Base-by-base conservation (phyloP, 2,797 vertebrate species). In the Ciconia nigra region DNA sequence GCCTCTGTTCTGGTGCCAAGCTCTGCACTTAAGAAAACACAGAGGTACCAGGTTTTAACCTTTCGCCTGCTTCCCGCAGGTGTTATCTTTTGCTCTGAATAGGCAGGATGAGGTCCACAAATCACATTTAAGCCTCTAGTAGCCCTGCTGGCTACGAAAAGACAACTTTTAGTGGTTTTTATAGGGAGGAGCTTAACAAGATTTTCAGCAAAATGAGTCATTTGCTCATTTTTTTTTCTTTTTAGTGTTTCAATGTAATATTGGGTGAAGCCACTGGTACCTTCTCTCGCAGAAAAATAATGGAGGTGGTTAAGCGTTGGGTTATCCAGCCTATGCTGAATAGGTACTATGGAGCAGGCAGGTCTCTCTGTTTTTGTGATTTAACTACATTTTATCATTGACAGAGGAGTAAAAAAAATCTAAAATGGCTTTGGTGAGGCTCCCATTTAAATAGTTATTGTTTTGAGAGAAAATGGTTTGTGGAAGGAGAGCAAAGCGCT, bases 1-100 rank as follows among this genome's bases (percentile, higher is more conserved):
- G 77, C 69, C 92, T 96, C 94, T 96, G 93, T 98, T 97, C 91
- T 89, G 83, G 76, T 97, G 97, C 97, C 97, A 97, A 81, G 81
- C 90, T 61, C 87, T 72, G 78, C 72, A 59, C 92, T 92, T 91
- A 95, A 76, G 65, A 96, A 96, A 96, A 96, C 91, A 95, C 63
- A 24, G 96, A 79, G 93, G 93, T 96, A 92, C 86, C 93, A 93
- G 90, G 86, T 92, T 96, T 97, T 93, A 95, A 97, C 95, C 93
- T 97, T 95, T 94, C 3, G 22, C 96, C 91, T 86, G 89, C 94
- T 96, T 90, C 91, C 91, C 59, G 78, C 94, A 96, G 96, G 96
- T 96, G 96, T 95, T 96, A 66, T 96, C 92, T 94, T 94, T 90
- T 92, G 87, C 84, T 91, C 90, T 93, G 57, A 97, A 94, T 85